Evolutionary conservation across 2,797 vertebrate genomes (phyloP).

Genomic region (Bufotes viridis): DNA sequence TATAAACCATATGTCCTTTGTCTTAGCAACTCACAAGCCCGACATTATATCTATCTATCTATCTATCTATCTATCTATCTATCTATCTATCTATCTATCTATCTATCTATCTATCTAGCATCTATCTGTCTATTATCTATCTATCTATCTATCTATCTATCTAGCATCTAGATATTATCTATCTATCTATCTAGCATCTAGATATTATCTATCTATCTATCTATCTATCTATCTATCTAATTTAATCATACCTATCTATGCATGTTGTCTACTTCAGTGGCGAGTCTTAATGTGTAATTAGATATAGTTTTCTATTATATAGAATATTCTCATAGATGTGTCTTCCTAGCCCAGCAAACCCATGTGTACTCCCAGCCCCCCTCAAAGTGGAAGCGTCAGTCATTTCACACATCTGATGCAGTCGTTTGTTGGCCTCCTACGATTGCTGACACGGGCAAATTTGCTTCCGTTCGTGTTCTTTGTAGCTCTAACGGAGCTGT

Average conservation of each 20-base stretch:
- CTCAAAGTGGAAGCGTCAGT: constrained; percentile 20
- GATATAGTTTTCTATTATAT: not conserved
- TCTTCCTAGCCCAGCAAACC: too few species aligned
- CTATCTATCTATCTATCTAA: not conserved
- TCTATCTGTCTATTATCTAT: too few species aligned
- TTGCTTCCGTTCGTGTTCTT: constrained; percentile 60
- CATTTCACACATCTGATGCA: constrained; percentile 45
- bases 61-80: too few species aligned
- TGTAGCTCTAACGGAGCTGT: constrained; percentile 60
- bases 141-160: too few species aligned
- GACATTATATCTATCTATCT: too few species aligned
- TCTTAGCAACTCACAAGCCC: too few species aligned
- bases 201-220: not conserved
- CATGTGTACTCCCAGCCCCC: not conserved
- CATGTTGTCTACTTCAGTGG: not conserved
- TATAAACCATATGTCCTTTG: too few species aligned
- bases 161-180: not conserved
- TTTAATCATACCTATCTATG: not conserved
- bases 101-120: too few species aligned
- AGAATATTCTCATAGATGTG: not conserved
- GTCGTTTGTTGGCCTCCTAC: constrained; percentile 50
- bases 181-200: not conserved
- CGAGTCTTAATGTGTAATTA: not conserved
- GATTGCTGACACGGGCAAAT: constrained; percentile 56
- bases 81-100: too few species aligned